Conservation (phyloP, 2,113 vertebrate genomes). For the Terrapene triunguis region DNA sequence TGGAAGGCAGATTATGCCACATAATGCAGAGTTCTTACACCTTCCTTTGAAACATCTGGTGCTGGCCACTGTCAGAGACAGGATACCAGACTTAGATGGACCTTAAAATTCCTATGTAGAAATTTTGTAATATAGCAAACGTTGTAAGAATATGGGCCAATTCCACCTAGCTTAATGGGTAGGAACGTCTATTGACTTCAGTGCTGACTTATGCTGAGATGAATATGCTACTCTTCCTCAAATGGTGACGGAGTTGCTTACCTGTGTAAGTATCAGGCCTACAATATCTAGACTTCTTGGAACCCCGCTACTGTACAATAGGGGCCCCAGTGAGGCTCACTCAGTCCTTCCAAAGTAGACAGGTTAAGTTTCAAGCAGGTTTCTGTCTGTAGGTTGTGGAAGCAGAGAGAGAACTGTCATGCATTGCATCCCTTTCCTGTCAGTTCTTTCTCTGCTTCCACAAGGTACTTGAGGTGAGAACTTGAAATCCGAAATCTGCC, state of each 20-base stretch:
- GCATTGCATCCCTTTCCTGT: no score
- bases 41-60: conserved; percentile 7
- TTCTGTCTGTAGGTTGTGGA: neutral
- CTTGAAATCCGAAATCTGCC: neutral
- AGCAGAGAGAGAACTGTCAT: no score
- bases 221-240: conserved; percentile 15
- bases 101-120: conserved; percentile 31
- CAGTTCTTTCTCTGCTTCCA: no score
- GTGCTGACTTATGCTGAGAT: conserved; percentile 23
- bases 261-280: neutral
- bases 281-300: neutral
- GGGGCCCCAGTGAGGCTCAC: neutral
- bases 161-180: conserved; percentile 20
- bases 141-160: conserved; percentile 53
- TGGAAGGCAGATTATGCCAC: neutral
- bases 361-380: neutral
- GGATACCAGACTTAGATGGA: neutral
- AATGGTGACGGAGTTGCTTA: conserved; percentile 31
- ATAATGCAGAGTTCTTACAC: neutral
- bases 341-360: neutral
- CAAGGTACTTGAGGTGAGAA: neutral
- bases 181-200: conserved; percentile 20
- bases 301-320: neutral
- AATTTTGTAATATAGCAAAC: neutral
- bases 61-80: conserved; percentile 20